These are phyloP conservation scores for Calliopum simillimum DNA, from an alignment of 2,888 invertebrate genomes.

Conservation along the genomic window DNA sequence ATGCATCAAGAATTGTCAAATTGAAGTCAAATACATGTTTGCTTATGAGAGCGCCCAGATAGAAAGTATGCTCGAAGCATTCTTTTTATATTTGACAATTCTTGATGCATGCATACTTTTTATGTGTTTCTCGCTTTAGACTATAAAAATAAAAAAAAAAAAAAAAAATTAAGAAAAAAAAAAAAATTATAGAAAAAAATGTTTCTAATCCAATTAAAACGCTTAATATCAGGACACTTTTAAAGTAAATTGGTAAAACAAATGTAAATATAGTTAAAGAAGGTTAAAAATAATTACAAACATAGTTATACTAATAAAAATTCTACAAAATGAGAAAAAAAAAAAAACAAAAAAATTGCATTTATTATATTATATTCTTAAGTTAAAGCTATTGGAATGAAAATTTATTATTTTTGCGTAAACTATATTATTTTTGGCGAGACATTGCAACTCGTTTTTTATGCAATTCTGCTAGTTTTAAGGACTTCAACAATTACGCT, in stretches of 20 bases:
- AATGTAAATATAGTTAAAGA: slow-evolving; percentile 24
- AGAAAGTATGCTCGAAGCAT: too few relatives aligned
- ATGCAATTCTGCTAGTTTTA: slow-evolving; percentile 3
- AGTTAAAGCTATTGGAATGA: too few relatives aligned
- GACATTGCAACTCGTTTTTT: neutral
- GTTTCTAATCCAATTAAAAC: slow-evolving; percentile 48
- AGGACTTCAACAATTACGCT: slow-evolving; percentile 55
- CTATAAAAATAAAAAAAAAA: slow-evolving; percentile 31
- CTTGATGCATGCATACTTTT: too few relatives aligned
- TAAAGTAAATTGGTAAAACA: slow-evolving; percentile 5
- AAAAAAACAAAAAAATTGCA: slow-evolving; percentile 29
- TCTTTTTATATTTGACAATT: too few relatives aligned
- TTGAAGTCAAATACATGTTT: too few relatives aligned
- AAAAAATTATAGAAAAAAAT: slow-evolving; percentile 24
- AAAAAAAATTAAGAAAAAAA: slow-evolving; percentile 6
- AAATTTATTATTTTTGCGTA: too few relatives aligned
- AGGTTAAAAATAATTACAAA: slow-evolving; percentile 23
- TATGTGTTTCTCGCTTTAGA: too few relatives aligned
- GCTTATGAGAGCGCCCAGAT: too few relatives aligned
- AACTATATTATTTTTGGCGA: too few relatives aligned
- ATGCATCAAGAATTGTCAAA: too few relatives aligned
- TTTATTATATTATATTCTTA: too few relatives aligned
- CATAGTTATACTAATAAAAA: slow-evolving; percentile 45
- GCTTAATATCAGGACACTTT: slow-evolving; percentile 52
- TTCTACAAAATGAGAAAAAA: neutral